Conservation (phyloP, 2,888 invertebrate genomes). For the Ferrisia virgata region DNA sequence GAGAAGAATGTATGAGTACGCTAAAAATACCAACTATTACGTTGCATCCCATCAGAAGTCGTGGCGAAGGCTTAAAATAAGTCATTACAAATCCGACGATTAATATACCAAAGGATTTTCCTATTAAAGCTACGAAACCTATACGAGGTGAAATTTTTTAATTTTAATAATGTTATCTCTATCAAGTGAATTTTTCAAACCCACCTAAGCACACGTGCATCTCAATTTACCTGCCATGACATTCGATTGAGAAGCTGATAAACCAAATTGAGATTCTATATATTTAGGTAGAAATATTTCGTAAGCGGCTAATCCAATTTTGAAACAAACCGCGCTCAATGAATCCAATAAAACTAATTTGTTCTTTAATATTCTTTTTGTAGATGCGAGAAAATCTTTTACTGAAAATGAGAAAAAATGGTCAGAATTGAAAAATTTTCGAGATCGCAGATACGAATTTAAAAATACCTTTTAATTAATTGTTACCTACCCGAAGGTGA, state of each 20-base stretch:
- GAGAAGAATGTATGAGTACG: slow-evolving; percentile 50
- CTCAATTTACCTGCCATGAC: slow-evolving; percentile 57
- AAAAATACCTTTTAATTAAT: not conserved
- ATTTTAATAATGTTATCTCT: not conserved
- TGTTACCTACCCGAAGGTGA: not conserved
- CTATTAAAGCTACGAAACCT: slow-evolving; percentile 52
- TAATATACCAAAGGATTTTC: slow-evolving; percentile 51
- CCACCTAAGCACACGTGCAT: too few relatives aligned
- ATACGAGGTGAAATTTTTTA: not conserved
- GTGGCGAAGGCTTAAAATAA: slow-evolving; percentile 52
- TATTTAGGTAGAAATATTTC: slow-evolving; percentile 59
- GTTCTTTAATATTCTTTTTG: slow-evolving; percentile 53
- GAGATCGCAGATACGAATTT: not conserved
- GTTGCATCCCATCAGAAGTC: slow-evolving; percentile 52
- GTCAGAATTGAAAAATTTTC: not conserved
- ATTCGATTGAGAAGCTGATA: slow-evolving; percentile 56
- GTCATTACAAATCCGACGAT: slow-evolving; percentile 51
- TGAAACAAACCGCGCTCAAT: slow-evolving; percentile 55
- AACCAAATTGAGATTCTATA: slow-evolving; percentile 58
- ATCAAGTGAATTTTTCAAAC: not conserved
- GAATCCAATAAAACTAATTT: slow-evolving; percentile 55
- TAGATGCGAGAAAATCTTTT: slow-evolving; percentile 51
- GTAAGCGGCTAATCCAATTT: slow-evolving; percentile 55
- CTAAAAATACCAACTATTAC: slow-evolving; percentile 51
- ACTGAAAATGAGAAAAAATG: slow-evolving; percentile 39